Base-by-base conservation (phyloP, 2,797 vertebrate species). In the Nyctalus aviator region DNA sequence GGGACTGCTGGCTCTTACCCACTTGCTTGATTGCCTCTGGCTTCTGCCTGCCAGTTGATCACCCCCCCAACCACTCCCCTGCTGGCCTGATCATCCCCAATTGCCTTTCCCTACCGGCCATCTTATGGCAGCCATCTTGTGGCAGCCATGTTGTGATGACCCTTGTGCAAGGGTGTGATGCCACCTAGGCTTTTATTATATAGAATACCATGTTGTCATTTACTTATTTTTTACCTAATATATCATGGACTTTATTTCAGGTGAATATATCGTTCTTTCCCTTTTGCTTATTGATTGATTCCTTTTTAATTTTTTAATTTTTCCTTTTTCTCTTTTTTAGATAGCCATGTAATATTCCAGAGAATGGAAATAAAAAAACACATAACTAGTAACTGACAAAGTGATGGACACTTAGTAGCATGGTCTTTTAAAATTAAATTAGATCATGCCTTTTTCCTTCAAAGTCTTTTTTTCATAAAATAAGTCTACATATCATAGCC, bases 281-380 rank as follows among this genome's bases (percentile, higher is more conserved):
- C 21, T 88, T 76, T 76, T 18, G 50, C 6, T 76, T 50, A 53
- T 32, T 76, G n/a, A 50, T n/a, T 76, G 46, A 32, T 76, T 76
- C 5, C 21, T 50, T 76, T 76, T 75, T 48, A n/a, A 18, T 50
- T 50, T 17, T 50, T 50, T 17, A 17, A 11, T 6, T 48, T 50
- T 50, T 48, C 10, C 30, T 41, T 44, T 75, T 72, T 78, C n/a
- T 84, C 48, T 91, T 57, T 88, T 88, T 94, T 62, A 75, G 20
- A 57, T 17, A 48, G 30, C 59, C 15, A 50, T 18, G n/a, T 53
- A 78, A 84, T 59, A 79, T 41, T 91, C 48, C 41, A 84, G 48
- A 88, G 66, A 88, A 50, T 53, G 32, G 48, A 84, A 88, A 48
- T 75, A 50, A 4, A 50, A 77, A 41, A 72, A 59, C 57, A 59